Evolutionary conservation across 2,797 vertebrate genomes (phyloP).

Genomic region (Presbytis comata): DNA sequence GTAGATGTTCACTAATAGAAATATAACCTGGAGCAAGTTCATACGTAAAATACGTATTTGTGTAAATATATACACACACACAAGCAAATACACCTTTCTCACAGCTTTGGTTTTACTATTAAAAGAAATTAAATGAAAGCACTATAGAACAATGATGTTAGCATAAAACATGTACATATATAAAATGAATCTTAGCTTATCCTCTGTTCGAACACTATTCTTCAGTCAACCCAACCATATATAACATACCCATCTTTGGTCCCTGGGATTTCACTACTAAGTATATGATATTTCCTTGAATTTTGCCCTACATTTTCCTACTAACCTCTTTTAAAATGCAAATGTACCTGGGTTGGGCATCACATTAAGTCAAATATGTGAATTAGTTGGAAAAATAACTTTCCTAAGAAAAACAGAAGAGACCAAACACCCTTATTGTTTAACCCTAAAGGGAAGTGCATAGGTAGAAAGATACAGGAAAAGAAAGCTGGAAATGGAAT

Average conservation of each 20-base stretch:
- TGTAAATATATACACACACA: neutral
- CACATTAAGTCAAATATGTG: neutral
- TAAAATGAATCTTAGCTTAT: neutral
- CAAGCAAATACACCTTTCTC: neutral
- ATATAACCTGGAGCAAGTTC: neutral
- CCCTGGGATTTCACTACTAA: constrained; percentile 10
- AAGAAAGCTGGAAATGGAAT: neutral
- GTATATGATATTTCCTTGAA: neutral
- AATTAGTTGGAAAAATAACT: constrained; percentile 7
- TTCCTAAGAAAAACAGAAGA: constrained; percentile 34
- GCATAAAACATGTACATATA: neutral
- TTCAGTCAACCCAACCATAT: neutral
- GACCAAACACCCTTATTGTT: neutral
- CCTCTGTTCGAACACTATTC: neutral
- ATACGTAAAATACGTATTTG: neutral
- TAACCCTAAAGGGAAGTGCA: neutral
- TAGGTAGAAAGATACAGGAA: neutral
- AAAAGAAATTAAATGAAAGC: constrained; percentile 36
- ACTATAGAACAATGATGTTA: neutral
- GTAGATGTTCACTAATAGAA: neutral
- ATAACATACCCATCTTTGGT: neutral
- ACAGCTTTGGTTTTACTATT: neutral
- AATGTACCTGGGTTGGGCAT: neutral
- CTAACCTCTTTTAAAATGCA: constrained; percentile 33
- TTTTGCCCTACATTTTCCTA: constrained; percentile 9